A percentile compares a stretch with the other conserved stretches of the same genome.
Evolutionary conservation across 2,113 vertebrate genomes (phyloP).

Genomic region (Prionailurus viverrinus): DNA sequence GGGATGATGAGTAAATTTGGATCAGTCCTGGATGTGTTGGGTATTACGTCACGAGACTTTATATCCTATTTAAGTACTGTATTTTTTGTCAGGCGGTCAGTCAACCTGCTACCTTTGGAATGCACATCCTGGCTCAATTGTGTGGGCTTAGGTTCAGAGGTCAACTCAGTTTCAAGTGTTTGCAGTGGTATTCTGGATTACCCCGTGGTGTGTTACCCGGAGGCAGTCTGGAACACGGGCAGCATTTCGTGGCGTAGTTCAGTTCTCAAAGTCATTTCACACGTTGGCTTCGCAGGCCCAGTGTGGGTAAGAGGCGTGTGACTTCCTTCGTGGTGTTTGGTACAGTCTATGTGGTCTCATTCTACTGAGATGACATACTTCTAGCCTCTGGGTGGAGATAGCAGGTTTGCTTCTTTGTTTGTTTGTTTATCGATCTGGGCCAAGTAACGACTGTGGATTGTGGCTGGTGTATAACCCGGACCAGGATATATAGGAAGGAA

Average conservation of each 20-base stretch:
- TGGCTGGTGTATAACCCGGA: not conserved
- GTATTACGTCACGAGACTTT: not conserved
- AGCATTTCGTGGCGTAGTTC: not conserved
- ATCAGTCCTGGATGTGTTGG: not conserved
- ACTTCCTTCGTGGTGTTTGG: not conserved
- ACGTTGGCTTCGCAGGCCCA: not conserved
- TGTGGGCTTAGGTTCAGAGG: not conserved
- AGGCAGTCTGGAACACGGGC: not conserved
- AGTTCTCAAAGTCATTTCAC: not conserved
- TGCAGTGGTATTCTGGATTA: not conserved
- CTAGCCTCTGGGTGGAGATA: not conserved
- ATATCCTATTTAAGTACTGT: not conserved
- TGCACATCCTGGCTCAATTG: not conserved
- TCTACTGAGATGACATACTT: not conserved
- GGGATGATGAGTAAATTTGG: not conserved
- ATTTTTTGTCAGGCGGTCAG: not conserved
- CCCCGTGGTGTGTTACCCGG: not conserved
- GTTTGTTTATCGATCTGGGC: fast-evolving
- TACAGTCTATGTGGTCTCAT: not conserved
- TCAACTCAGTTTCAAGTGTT: not conserved
- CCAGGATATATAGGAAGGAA: not conserved
- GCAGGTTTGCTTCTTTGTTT: not conserved
- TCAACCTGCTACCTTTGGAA: not conserved
- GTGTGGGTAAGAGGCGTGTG: no score
- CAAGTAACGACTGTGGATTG: not conserved